Conservation (phyloP, 2,797 vertebrate species). For the Setipinna tenuifilis region DNA sequence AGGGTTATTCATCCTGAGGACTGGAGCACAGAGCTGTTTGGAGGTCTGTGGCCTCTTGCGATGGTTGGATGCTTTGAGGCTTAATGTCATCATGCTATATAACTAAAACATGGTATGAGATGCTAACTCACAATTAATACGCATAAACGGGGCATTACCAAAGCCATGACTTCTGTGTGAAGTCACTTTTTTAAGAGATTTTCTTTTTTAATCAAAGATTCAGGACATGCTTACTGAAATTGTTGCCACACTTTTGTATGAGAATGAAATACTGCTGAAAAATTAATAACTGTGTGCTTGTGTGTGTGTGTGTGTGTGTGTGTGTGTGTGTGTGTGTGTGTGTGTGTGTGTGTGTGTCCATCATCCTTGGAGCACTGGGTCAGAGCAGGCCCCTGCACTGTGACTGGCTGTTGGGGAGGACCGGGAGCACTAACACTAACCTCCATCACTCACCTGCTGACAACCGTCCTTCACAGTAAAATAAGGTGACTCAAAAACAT, state of each 20-base stretch:
- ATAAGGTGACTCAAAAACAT: neutral
- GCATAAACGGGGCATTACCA: neutral
- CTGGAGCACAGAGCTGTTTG: neutral
- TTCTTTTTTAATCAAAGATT: too few relatives aligned
- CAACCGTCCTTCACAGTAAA: neutral
- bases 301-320: too few relatives aligned
- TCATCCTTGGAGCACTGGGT: neutral
- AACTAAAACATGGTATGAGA: neutral
- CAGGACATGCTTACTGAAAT: too few relatives aligned
- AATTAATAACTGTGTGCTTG: neutral
- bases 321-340: constrained; percentile 7
- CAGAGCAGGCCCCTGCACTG: neutral
- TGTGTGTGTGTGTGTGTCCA: neutral
- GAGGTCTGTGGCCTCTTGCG: neutral
- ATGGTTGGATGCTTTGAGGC: too few relatives aligned
- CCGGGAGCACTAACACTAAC: neutral
- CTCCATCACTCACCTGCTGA: neutral
- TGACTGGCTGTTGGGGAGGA: neutral
- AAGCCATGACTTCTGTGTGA: too few relatives aligned
- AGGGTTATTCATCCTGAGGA: neutral
- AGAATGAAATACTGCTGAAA: too few relatives aligned
- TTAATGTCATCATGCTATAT: too few relatives aligned
- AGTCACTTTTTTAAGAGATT: too few relatives aligned
- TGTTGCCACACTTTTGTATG: too few relatives aligned
- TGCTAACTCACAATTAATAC: neutral